phyloP scores from a whole-genome alignment of 2,888 invertebrate species.

The Dryococelus australis region DNA sequence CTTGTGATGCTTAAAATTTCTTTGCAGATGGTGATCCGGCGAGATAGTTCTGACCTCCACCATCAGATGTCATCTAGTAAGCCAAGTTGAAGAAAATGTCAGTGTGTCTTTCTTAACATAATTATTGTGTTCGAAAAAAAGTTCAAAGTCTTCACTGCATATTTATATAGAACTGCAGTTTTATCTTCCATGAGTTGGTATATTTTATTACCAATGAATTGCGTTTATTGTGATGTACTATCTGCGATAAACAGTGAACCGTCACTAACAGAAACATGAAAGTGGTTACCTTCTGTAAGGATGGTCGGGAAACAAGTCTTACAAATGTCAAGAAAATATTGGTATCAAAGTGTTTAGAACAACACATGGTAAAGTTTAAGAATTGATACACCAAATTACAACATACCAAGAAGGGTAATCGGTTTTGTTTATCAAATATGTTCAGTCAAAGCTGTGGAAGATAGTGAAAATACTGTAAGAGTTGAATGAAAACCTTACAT shows the following conservation, averaged over 20 bases:
- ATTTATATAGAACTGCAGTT: background rate
- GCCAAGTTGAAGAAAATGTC: constrained; percentile 36
- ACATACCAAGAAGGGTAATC: too few species aligned
- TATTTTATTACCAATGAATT: background rate
- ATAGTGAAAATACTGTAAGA: too few species aligned
- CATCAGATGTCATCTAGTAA: constrained; percentile 39
- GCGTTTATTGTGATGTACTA: background rate
- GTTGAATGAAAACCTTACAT: too few species aligned
- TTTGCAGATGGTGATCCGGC: constrained; percentile 35
- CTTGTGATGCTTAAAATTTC: background rate
- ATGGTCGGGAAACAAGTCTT: background rate
- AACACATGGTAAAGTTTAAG: too few species aligned
- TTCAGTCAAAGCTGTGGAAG: too few species aligned
- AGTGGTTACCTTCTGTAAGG: background rate
- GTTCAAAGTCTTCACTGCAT: background rate
- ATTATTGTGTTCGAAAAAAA: background rate
- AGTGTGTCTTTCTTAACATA: background rate
- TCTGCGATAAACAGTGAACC: background rate
- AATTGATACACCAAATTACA: too few species aligned
- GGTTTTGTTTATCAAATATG: too few species aligned
- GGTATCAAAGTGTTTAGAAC: background rate
- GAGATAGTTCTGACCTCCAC: constrained; percentile 37
- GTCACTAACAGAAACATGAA: background rate
- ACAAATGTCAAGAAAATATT: background rate
- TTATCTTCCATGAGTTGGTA: background rate